These are phyloP conservation scores for Heterohyrax brucei DNA, from an alignment of 2,797 vertebrate species.

Conservation along the genomic window DNA sequence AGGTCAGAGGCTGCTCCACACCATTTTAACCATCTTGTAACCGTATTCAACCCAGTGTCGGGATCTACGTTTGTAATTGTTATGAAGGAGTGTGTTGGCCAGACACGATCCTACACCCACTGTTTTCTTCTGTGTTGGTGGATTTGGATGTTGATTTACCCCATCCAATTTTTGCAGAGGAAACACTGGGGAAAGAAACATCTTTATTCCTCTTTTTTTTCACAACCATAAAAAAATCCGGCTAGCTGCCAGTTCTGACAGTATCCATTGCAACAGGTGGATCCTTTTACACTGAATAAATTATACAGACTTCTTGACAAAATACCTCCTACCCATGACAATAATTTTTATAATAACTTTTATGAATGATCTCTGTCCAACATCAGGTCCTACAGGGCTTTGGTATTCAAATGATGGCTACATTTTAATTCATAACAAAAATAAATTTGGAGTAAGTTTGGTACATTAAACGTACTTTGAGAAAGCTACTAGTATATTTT, in stretches of 20 bases:
- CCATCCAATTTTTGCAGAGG: not conserved
- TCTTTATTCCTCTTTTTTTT: slow-evolving; percentile 27
- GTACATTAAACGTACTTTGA: slow-evolving; percentile 12
- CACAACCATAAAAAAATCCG: not conserved
- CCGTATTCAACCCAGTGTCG: not conserved
- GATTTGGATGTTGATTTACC: slow-evolving; percentile 44
- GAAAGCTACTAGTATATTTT: slow-evolving; percentile 46
- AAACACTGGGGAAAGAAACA: not conserved
- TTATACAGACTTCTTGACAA: slow-evolving; percentile 46
- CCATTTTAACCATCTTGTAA: not conserved
- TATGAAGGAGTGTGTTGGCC: slow-evolving; percentile 12
- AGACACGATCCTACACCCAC: not conserved
- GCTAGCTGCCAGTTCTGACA: not conserved
- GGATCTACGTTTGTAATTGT: slow-evolving; percentile 32
- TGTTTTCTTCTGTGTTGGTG: not conserved
- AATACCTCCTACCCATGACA: not conserved
- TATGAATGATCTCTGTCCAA: not conserved
- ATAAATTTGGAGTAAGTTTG: not conserved
- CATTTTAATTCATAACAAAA: slow-evolving; percentile 12
- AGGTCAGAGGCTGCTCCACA: too few relatives aligned
- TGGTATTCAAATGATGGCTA: slow-evolving; percentile 46
- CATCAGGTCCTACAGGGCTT: not conserved
- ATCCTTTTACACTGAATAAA: slow-evolving; percentile 25
- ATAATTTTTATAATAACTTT: not conserved
- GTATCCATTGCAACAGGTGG: not conserved